Percentiles rank a stretch among this genome's conserved stretches.
These are phyloP conservation scores for Hydroisotoma schaefferi DNA, from an alignment of 2,888 invertebrate genomes.

Conservation along the genomic window DNA sequence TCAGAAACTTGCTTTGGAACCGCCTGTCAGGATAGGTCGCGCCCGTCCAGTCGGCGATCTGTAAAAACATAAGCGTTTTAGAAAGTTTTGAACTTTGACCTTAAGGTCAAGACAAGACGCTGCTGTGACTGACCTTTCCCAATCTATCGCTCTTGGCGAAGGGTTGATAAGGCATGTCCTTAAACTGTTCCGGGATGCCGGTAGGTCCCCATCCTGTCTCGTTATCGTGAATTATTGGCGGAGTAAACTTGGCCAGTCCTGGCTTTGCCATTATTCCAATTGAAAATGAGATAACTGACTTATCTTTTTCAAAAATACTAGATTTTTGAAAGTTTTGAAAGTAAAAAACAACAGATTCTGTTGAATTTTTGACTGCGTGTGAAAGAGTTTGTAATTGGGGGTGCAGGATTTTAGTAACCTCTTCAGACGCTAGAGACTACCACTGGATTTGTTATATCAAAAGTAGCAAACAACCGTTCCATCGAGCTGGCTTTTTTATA, in stretches of 20 bases:
- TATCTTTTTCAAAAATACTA: too few species aligned
- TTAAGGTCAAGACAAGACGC: background rate
- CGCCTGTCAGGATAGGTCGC: slow-evolving; percentile 88
- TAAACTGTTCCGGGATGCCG: slow-evolving; percentile 87
- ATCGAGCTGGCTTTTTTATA: too few species aligned
- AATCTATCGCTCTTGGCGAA: slow-evolving; percentile 97
- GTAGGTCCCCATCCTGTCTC: slow-evolving; percentile 96
- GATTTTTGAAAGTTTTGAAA: too few species aligned
- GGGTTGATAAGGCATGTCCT: slow-evolving; percentile 97
- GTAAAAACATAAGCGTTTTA: slow-evolving; percentile 42
- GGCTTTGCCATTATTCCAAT: background rate
- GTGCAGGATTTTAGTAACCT: too few species aligned
- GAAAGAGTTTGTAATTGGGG: too few species aligned
- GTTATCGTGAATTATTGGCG: slow-evolving; percentile 76
- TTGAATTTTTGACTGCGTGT: too few species aligned
- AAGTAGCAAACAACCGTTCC: too few species aligned
- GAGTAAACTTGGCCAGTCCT: slow-evolving; percentile 58
- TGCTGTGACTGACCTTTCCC: slow-evolving; percentile 71
- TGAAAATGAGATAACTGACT: too few species aligned
- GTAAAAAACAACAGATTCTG: too few species aligned
- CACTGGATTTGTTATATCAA: too few species aligned
- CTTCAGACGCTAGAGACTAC: too few species aligned
- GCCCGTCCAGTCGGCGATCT: slow-evolving; percentile 95
- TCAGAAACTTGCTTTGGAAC: slow-evolving; percentile 65
- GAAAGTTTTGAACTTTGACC: background rate